These are phyloP conservation scores for Oryzias sinensis DNA, from an alignment of 2,797 vertebrate genomes.

Conservation along the genomic window DNA sequence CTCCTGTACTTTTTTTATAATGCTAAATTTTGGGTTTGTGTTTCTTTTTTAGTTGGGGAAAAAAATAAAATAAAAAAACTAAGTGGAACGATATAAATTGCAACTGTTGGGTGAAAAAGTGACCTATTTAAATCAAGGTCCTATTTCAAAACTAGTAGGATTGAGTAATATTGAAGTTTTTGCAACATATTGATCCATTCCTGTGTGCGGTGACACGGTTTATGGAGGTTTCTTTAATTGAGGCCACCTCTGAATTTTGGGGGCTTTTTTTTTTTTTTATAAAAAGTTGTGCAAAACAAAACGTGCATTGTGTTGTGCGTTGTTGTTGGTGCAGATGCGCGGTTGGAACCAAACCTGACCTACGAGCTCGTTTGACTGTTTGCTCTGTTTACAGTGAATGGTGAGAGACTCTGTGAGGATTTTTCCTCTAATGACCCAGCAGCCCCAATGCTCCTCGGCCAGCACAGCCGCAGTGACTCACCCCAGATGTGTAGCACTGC, in stretches of 20 bases:
- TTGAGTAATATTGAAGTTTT: slow-evolving; percentile 40
- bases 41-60: slow-evolving; percentile 7
- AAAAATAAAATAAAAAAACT: slow-evolving; percentile 4
- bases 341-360: slow-evolving; percentile 10
- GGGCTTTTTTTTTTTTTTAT: background rate
- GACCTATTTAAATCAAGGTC: slow-evolving; percentile 38
- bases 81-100: slow-evolving; percentile 37
- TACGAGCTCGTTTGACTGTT: slow-evolving; percentile 33
- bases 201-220: background rate
- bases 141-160: slow-evolving; percentile 25
- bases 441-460: slow-evolving; percentile 67
- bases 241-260: background rate
- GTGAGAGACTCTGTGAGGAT: slow-evolving; percentile 83
- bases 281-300: slow-evolving; percentile 69
- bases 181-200: slow-evolving; percentile 29
- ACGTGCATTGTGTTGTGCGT: background rate
- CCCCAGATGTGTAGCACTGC: slow-evolving; percentile 83
- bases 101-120: slow-evolving; percentile 27
- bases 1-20: slow-evolving; percentile 1
- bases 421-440: slow-evolving; percentile 77
- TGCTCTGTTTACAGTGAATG: slow-evolving; percentile 83
- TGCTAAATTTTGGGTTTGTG: too few relatives aligned
- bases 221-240: slow-evolving; percentile 16
- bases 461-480: slow-evolving; percentile 83
- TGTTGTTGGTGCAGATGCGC: background rate